phyloP scores from a whole-genome alignment of 2,888 invertebrate species.

The Coenonympha arcania region DNA sequence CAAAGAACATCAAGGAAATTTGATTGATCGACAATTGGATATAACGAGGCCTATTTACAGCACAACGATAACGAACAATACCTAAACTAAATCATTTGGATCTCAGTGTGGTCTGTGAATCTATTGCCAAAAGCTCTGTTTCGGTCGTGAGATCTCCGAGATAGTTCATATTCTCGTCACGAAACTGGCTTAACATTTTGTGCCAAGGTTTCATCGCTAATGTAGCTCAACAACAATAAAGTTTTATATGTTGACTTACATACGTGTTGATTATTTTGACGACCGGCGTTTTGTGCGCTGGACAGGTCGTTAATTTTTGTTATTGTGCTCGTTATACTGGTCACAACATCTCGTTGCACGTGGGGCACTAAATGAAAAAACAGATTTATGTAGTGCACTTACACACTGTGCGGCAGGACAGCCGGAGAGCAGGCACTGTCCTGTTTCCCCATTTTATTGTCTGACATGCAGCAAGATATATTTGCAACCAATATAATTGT shows the following conservation, averaged over 20 bases:
- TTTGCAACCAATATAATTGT: neutral
- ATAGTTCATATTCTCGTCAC: conserved; percentile 49
- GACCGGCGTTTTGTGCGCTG: neutral
- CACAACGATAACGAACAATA: conserved; percentile 17
- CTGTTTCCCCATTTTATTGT: neutral
- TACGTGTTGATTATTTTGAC: conserved; percentile 4
- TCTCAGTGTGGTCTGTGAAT: conserved; percentile 16
- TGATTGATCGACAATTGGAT: conserved; percentile 21
- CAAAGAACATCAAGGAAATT: neutral
- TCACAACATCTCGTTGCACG: too few species aligned
- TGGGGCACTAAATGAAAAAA: too few species aligned
- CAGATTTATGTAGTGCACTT: too few species aligned
- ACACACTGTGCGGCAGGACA: too few species aligned
- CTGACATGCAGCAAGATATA: neutral
- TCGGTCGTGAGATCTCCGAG: conserved; percentile 37
- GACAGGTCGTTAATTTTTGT: neutral
- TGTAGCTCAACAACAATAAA: conserved; percentile 42
- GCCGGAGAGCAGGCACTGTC: too few species aligned
- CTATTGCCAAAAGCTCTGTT: conserved; percentile 18
- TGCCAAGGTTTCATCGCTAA: conserved; percentile 56
- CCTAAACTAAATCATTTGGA: conserved; percentile 8
- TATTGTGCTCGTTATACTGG: neutral
- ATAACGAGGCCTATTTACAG: conserved; percentile 19
- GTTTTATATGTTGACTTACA: conserved; percentile 20
- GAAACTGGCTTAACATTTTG: conserved; percentile 39